Base-by-base conservation (phyloP, 1,140 invertebrate genomes). In the Atta colombica region DNA sequence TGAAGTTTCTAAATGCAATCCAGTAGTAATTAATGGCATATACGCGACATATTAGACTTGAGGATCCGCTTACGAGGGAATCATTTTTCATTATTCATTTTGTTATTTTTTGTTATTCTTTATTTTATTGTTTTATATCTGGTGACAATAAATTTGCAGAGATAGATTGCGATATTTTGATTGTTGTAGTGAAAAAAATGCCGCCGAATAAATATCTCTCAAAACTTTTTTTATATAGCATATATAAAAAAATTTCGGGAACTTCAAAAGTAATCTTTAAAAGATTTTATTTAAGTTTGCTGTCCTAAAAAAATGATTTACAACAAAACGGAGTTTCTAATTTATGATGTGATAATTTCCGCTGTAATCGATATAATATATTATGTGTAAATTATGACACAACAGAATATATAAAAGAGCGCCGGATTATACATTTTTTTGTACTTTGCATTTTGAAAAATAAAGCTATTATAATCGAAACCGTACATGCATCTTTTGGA, bases 391-490 rank as follows among this genome's bases (percentile, higher is more conserved):
- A 35, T 60, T 60, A 60, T 21, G 14, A 82, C 31, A 5, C 45
- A 72, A 12, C 72, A 61, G 55, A 71, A 72, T 61, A 82, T 72
- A 18, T 58, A 71, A 72, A 28, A 51, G 16, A 74, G 16, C 28
- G 49, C 39, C 25, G 31, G 31, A 14, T 49, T 45, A 25, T 84
- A 71, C 39, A 49, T 85, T 85, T 85, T 86, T 69, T 86, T 86
- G 31, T 65, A 86, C 49, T 81, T 86, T 31, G 18, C 60, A 45
- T 80, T 81, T 39, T 82, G 55, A 65, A 55, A 71, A 90, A 90
- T 87, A 90, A 90, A 90, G 51, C 12, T 21, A 35, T 81, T n/a
- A 86, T 49, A 16, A 16, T 45, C 28, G 18, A 68, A 85, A 61
- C 21, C 4, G 10, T 53, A 77, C 28, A n/a, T 35, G n/a, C 65